Conservation (phyloP, 2,797 vertebrate genomes). For the Acanthornis magna region DNA sequence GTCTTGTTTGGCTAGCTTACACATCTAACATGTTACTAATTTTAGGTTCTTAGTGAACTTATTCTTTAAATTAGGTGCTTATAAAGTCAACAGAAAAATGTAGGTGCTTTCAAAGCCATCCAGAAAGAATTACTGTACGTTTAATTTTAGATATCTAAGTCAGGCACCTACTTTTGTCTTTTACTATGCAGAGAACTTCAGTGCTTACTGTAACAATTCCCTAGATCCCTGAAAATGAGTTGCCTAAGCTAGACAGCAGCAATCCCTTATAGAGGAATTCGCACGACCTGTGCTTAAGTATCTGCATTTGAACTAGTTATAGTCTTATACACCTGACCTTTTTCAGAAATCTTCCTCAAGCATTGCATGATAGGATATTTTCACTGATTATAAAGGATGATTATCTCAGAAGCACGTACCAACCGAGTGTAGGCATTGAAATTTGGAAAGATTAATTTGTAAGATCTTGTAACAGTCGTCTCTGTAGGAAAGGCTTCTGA, state of each 20-base stretch:
- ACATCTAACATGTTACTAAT: not conserved
- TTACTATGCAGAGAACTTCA: not conserved
- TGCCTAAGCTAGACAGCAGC: not conserved
- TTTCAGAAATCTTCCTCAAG: not conserved
- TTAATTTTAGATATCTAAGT: not conserved
- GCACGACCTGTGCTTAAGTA: not conserved
- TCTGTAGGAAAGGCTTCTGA: not conserved
- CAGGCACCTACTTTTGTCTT: not conserved
- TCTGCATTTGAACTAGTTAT: not conserved
- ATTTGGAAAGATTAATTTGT: not conserved
- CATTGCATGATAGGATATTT: not conserved
- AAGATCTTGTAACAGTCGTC: not conserved
- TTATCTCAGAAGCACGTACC: not conserved
- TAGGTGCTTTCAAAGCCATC: not conserved
- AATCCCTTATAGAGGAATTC: not conserved
- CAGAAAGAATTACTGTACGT: not conserved
- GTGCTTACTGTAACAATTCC: not conserved
- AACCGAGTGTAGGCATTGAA: not conserved
- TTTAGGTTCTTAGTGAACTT: not conserved
- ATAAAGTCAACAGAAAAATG: not conserved
- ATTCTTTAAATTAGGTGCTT: not conserved
- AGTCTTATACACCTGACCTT: not conserved
- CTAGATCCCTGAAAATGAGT: not conserved
- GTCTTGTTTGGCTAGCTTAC: not conserved
- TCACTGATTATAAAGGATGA: not conserved